Evolutionary conservation across 92 coral and sea anemone species (phyloP), one percentile per base, ranked within the genome.

Genomic region (Parazoanthus atlanticus): DNA sequence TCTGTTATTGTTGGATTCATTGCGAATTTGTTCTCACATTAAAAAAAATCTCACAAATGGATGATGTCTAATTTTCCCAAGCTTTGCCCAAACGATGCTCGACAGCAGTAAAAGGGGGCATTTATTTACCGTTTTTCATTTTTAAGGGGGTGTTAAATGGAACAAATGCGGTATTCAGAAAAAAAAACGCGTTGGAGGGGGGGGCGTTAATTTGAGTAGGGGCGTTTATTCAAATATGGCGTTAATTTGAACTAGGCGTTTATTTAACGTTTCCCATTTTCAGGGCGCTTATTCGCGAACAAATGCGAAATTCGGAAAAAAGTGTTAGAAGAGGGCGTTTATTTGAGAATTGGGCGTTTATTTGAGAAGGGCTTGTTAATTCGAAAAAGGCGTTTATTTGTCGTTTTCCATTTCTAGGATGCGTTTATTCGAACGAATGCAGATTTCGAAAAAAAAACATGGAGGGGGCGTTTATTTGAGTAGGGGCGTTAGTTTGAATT

Each of bases 241-340:
- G 74, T n/a, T 69, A 69, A 69, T 30, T 71, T 71, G 34, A 71
- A 71, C 76, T 71, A 28, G 76, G 76, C 17, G 76, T 71, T 71
- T 71, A 71, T 71, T 71, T 29, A 29, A 71, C 36, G 38, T 28
- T 71, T 71, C 38, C 76, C 76, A 28, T 28, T 71, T 71, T 71
- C 29, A n/a, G 32, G 74, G 74, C 33, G 74, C 33, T 69, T 69
- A 69, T 69, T 69, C 74, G 74, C 74, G 33, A 69, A 69, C 74
- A 69, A 71, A 26, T 28, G 74, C 74, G 74, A 70, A 70, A 25
- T 70, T 70, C 74, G 74, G 30, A 70, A 70, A 70, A 70, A 70
- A 70, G 34, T 70, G 74, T 70, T 28, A 70, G 76, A 71, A 28
- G 16, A 71, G 32, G 38, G 32, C 38, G 76, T 23, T 23, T 67